Conservation (phyloP, 2,113 vertebrate species). For the Mellivora capensis region DNA sequence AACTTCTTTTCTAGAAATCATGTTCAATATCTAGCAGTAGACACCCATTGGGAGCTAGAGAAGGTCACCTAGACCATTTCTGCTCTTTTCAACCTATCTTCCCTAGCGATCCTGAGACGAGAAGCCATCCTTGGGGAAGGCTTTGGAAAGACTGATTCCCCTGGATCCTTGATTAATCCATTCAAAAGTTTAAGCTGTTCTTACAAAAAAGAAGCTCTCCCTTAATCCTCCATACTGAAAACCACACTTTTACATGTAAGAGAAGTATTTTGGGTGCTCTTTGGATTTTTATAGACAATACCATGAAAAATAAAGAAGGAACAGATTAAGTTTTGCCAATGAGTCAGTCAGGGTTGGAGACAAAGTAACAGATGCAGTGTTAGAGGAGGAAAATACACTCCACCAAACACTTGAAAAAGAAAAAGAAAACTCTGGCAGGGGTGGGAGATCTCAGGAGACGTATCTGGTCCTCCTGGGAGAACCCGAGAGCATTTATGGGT, state of each 20-base stretch:
- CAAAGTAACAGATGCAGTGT: constrained; percentile 56
- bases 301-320: constrained; percentile 66
- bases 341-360: constrained; percentile 71
- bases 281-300: constrained; percentile 52
- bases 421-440: neutral
- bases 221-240: neutral
- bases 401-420: constrained; percentile 5
- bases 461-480: neutral
- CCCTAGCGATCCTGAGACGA: neutral
- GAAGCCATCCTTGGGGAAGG: neutral
- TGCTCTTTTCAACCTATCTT: neutral
- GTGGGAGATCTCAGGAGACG: neutral
- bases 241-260: neutral
- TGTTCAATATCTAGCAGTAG: constrained; percentile 44
- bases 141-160: neutral
- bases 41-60: neutral
- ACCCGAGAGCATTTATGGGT: neutral
- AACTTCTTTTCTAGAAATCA: constrained; percentile 65
- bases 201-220: neutral
- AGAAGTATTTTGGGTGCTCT: neutral
- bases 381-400: constrained; percentile 59
- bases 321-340: constrained; percentile 67
- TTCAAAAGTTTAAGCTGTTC: neutral
- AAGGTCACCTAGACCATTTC: neutral
- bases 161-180: neutral